phyloP scores from a whole-genome alignment of 2,797 vertebrate genomes.

The Varecia variegata region DNA sequence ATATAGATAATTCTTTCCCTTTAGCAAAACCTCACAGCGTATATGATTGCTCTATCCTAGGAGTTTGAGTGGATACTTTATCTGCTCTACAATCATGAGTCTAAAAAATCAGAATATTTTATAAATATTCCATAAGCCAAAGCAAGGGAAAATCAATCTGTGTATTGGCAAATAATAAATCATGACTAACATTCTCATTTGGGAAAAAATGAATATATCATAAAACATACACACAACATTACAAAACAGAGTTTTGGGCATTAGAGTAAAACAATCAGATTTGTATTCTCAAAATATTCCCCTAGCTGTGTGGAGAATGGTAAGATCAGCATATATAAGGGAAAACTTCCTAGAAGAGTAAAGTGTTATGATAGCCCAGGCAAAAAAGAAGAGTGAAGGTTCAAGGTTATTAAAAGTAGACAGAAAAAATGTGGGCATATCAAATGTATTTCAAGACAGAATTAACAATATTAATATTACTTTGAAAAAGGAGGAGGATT shows the following conservation, averaged over 20 bases:
- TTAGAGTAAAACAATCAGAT: not conserved
- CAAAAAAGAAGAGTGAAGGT: not conserved
- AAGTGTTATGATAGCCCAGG: not conserved
- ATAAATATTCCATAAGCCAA: not conserved
- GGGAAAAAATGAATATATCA: not conserved
- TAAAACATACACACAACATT: not conserved
- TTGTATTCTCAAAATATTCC: not conserved
- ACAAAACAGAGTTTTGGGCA: not conserved
- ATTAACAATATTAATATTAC: not conserved
- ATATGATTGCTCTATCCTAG: not conserved
- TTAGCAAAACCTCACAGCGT: not conserved
- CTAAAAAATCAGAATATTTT: not conserved
- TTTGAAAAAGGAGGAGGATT: not conserved
- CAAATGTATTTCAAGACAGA: not conserved
- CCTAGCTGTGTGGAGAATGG: not conserved
- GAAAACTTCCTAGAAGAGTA: not conserved
- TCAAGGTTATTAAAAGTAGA: not conserved
- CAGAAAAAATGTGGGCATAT: not conserved
- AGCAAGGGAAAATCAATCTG: not conserved
- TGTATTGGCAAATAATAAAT: not conserved
- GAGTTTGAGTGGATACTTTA: not conserved
- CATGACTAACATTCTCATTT: not conserved
- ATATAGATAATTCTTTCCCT: not conserved
- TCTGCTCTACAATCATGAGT: not conserved
- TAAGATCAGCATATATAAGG: not conserved